phyloP scores from a whole-genome alignment of 1,140 invertebrate genomes.

The Pseudobourletiella spinata region DNA sequence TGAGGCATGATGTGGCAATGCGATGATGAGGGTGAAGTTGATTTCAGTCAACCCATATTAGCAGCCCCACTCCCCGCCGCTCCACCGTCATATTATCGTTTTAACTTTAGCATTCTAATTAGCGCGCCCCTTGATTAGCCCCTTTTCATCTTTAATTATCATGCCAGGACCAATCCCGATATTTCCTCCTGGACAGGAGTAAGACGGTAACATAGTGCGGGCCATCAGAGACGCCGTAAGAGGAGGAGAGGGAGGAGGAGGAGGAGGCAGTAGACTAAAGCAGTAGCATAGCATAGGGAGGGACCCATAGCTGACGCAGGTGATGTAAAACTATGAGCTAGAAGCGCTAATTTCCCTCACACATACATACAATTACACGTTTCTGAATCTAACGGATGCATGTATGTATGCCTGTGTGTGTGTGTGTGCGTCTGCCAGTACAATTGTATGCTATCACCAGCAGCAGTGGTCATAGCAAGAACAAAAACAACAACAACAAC shows the following conservation, averaged over 20 bases:
- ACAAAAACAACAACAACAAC: too few relatives aligned
- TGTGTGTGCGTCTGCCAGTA: too few relatives aligned
- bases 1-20: too few relatives aligned
- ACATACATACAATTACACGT: slow-evolving; percentile 31
- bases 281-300: not conserved
- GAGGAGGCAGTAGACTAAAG: too few relatives aligned
- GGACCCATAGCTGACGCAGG: slow-evolving; percentile 5
- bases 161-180: too few relatives aligned
- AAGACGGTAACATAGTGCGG: too few relatives aligned
- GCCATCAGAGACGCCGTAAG: too few relatives aligned
- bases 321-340: slow-evolving; percentile 29
- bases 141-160: too few relatives aligned
- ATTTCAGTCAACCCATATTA: not conserved
- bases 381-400: slow-evolving; percentile 14
- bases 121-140: slow-evolving; percentile 16
- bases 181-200: too few relatives aligned
- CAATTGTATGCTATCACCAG: not conserved
- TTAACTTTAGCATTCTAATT: slow-evolving; percentile 31
- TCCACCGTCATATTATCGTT: slow-evolving; percentile 11
- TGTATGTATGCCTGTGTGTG: too few relatives aligned
- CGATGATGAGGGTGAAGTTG: not conserved
- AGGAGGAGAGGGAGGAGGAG: too few relatives aligned
- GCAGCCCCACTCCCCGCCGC: not conserved
- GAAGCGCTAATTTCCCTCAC: slow-evolving; percentile 30
- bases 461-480: not conserved